A percentile compares a stretch with the other conserved stretches of the same genome.
phyloP scores from a whole-genome alignment of 2,797 vertebrate genomes.

The Pygocentrus nattereri region DNA sequence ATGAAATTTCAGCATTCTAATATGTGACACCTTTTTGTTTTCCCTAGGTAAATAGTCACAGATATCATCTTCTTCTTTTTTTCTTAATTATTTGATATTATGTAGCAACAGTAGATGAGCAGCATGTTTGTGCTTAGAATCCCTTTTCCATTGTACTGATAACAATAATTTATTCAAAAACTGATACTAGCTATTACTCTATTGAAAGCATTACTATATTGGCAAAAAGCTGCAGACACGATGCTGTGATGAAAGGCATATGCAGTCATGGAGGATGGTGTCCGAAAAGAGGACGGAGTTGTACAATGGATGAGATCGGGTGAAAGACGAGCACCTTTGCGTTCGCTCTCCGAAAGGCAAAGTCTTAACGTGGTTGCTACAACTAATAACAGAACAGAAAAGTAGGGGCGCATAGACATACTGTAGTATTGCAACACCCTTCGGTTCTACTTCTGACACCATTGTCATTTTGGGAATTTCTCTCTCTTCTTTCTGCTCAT shows the following conservation, averaged over 20 bases:
- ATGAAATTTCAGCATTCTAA: constrained; percentile 99
- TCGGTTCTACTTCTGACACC: constrained; percentile 34
- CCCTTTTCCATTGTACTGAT: constrained; percentile 95
- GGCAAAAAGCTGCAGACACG: constrained; percentile 98
- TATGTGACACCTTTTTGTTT: constrained; percentile 94
- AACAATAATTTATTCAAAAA: constrained; percentile 94
- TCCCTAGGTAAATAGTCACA: constrained; percentile 95
- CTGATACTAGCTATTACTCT: constrained; percentile 97
- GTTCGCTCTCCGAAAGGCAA: constrained; percentile 92
- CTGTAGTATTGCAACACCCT: constrained; percentile 82
- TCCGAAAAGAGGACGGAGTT: constrained; percentile 86
- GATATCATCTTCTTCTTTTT: constrained; percentile 84
- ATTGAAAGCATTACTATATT: constrained; percentile 98
- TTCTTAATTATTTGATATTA: constrained; percentile 84
- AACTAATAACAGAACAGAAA: constrained; percentile 88
- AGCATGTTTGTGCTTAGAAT: constrained; percentile 99
- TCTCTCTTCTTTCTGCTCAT: constrained; percentile 58
- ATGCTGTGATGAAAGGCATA: constrained; percentile 92
- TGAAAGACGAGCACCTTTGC: constrained; percentile 92
- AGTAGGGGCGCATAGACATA: constrained; percentile 79
- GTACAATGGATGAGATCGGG: constrained; percentile 90
- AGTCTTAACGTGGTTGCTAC: constrained; percentile 93
- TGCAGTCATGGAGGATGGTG: constrained; percentile 88
- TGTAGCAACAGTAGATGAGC: constrained; percentile 95
- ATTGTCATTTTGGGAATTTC: constrained; percentile 73